phyloP scores from a whole-genome alignment of 2,797 vertebrate genomes.

The Acanthornis magna region DNA sequence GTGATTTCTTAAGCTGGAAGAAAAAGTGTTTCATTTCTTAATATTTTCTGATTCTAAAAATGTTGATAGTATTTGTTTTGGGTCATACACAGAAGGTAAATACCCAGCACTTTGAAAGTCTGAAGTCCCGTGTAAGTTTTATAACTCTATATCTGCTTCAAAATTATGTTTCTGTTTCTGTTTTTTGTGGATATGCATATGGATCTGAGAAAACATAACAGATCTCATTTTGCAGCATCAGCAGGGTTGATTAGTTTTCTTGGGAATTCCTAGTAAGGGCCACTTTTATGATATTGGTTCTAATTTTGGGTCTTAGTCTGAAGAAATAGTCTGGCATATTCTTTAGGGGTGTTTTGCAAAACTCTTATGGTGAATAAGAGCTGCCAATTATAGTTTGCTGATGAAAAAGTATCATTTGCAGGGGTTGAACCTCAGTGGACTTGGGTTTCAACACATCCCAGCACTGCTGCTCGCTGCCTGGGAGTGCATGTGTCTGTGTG shows the following conservation, averaged over 20 bases:
- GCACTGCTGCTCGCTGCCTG: background rate
- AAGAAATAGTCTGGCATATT: background rate
- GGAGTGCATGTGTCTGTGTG: background rate
- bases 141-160: background rate
- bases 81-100: background rate
- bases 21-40: background rate
- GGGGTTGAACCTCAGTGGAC: background rate
- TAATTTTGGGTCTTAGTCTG: background rate
- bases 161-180: background rate
- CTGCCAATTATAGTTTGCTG: background rate
- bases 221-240: background rate
- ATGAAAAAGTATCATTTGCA: background rate
- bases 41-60: background rate
- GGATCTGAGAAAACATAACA: background rate
- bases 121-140: background rate
- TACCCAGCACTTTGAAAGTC: background rate
- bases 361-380: background rate
- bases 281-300: background rate
- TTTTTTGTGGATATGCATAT: background rate
- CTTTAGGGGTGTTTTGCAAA: background rate
- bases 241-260: background rate
- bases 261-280: background rate
- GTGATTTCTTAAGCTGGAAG: background rate
- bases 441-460: constrained; percentile 16
- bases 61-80: background rate